Conservation (phyloP, 2,888 invertebrate species). For the Zaprionus lineosus region DNA sequence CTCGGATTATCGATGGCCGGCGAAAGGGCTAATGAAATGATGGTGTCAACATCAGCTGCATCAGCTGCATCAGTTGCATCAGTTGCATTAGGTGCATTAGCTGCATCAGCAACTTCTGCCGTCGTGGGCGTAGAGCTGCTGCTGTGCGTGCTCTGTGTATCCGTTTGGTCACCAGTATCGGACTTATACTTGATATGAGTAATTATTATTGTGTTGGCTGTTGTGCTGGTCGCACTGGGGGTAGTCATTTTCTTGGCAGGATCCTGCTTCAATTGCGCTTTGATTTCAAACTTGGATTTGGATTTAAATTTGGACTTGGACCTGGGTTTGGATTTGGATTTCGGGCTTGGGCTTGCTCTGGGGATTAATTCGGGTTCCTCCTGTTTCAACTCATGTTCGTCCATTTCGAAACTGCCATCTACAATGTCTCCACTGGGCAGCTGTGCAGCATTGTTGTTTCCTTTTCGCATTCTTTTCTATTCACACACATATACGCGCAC, state of each 20-base stretch:
- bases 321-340: slow-evolving; percentile 3
- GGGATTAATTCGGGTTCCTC: slow-evolving; percentile 7
- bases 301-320: too few relatives aligned
- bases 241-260: too few relatives aligned
- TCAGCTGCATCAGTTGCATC: slow-evolving; percentile 46
- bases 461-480: slow-evolving; percentile 52
- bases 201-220: slow-evolving; percentile 4
- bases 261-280: too few relatives aligned
- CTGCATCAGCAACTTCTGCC: slow-evolving; percentile 79
- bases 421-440: slow-evolving; percentile 57
- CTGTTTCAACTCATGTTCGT: slow-evolving; percentile 46
- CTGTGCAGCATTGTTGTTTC: slow-evolving; percentile 47
- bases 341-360: too few relatives aligned
- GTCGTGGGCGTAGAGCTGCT: slow-evolving; percentile 80
- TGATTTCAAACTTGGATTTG: too few relatives aligned
- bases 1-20: slow-evolving; percentile 36
- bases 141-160: slow-evolving; percentile 66
- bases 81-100: slow-evolving; percentile 21
- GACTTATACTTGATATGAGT: slow-evolving; percentile 49
- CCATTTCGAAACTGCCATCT: slow-evolving; percentile 79
- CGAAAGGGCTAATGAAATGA: slow-evolving; percentile 58
- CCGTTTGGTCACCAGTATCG: slow-evolving; percentile 65
- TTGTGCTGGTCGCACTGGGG: background rate
- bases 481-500: background rate
- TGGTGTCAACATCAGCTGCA: slow-evolving; percentile 45